phyloP scores from a whole-genome alignment of 2,888 invertebrate species.

The Lordiphosa andalusiaca region DNA sequence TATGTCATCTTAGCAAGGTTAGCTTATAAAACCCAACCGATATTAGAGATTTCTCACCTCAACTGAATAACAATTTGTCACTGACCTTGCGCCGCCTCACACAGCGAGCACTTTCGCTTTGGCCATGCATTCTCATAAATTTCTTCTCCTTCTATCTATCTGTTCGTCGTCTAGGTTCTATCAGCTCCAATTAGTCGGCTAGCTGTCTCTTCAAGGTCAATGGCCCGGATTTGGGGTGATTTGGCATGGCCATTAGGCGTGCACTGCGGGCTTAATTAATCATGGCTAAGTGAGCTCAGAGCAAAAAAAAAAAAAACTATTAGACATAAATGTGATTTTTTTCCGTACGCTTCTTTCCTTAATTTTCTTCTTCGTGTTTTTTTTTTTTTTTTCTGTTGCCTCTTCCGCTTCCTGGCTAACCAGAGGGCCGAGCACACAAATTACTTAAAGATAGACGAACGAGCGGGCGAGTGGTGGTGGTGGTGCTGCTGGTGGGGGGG shows the following conservation, averaged over 20 bases:
- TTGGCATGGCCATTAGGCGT: slow-evolving; percentile 52
- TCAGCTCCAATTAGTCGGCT: slow-evolving; percentile 9
- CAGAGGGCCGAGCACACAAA: slow-evolving; percentile 45
- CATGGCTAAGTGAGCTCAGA: slow-evolving; percentile 53
- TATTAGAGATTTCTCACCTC: too few species aligned
- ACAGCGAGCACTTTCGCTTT: too few species aligned
- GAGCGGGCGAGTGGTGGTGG: slow-evolving; percentile 9
- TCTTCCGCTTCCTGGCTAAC: slow-evolving; percentile 47
- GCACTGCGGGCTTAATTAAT: slow-evolving; percentile 61
- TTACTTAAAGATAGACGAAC: slow-evolving; percentile 59
- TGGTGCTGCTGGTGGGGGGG: too few species aligned
- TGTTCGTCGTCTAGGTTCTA: neutral
- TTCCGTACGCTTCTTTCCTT: slow-evolving; percentile 17
- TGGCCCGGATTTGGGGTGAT: slow-evolving; percentile 1
- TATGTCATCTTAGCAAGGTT: too few species aligned
- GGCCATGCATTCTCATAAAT: too few species aligned
- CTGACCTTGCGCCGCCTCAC: too few species aligned
- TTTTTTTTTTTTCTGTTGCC: slow-evolving; percentile 7
- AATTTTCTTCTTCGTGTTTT: slow-evolving; percentile 15
- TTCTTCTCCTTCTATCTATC: too few species aligned
- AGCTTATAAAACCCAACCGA: too few species aligned
- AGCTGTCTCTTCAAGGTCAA: slow-evolving; percentile 4
- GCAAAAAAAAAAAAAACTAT: slow-evolving; percentile 38
- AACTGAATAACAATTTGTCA: too few species aligned
- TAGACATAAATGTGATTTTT: slow-evolving; percentile 58